phyloP scores from a whole-genome alignment of 2,797 vertebrate genomes.

The Lutjanus campechanus region DNA sequence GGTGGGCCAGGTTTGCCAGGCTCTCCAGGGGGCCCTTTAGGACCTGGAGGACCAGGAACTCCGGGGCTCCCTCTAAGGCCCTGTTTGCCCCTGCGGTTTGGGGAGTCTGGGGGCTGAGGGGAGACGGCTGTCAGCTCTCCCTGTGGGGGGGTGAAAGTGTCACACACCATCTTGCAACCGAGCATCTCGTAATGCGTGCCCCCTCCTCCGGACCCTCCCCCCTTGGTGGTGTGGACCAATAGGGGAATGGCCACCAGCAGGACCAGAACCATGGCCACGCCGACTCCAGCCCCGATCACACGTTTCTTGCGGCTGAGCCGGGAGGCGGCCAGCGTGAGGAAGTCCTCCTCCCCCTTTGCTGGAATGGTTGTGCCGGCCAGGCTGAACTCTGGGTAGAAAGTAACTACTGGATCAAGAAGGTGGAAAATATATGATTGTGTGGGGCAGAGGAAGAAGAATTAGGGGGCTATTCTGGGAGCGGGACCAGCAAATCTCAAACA shows the following conservation, averaged over 20 bases:
- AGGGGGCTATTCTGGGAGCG: slow-evolving; percentile 41
- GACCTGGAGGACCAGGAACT: slow-evolving; percentile 89
- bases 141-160: slow-evolving; percentile 88
- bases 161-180: slow-evolving; percentile 95
- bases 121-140: slow-evolving; percentile 85
- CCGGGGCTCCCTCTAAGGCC: slow-evolving; percentile 90
- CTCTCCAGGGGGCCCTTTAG: slow-evolving; percentile 89
- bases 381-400: slow-evolving; percentile 74
- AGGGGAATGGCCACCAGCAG: slow-evolving; percentile 96
- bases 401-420: slow-evolving; percentile 60
- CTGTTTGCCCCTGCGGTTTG: slow-evolving; percentile 88
- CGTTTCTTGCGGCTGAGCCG: slow-evolving; percentile 94
- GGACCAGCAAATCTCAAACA: slow-evolving; percentile 38
- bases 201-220: slow-evolving; percentile 87
- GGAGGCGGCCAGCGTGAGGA: slow-evolving; percentile 96
- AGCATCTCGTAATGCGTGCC: slow-evolving; percentile 94
- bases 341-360: slow-evolving; percentile 95
- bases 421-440: slow-evolving; percentile 31
- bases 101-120: slow-evolving; percentile 85
- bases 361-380: slow-evolving; percentile 93
- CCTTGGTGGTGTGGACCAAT: slow-evolving; percentile 95
- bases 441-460: slow-evolving; percentile 16
- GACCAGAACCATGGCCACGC: slow-evolving; percentile 97
- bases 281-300: slow-evolving; percentile 94
- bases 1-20: slow-evolving; percentile 90